Percentiles rank a stretch among this genome's conserved stretches.
These are phyloP conservation scores for Formica exsecta DNA, from an alignment of 1,140 invertebrate species.

Conservation along the genomic window DNA sequence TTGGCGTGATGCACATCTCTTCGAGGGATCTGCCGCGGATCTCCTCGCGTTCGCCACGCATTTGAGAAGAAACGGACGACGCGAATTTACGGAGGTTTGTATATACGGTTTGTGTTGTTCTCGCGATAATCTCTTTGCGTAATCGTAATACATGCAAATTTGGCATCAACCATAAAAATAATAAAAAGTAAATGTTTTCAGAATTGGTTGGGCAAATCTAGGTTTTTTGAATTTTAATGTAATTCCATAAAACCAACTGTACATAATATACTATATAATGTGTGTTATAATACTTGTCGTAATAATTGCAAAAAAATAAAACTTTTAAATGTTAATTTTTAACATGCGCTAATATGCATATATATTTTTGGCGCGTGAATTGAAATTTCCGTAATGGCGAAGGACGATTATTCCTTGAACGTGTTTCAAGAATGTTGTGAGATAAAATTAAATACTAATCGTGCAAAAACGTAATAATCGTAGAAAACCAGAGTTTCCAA, in stretches of 20 bases:
- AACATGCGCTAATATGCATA: too few relatives aligned
- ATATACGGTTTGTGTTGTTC: not conserved
- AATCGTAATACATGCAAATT: not conserved
- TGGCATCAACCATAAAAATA: not conserved
- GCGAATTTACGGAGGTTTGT: not conserved
- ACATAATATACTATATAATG: too few relatives aligned
- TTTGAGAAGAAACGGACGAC: not conserved
- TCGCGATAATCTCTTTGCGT: not conserved
- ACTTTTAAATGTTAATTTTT: too few relatives aligned
- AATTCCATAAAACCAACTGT: not conserved
- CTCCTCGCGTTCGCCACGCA: not conserved
- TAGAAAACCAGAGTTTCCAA: not conserved
- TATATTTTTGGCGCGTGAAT: too few relatives aligned
- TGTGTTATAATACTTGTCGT: too few relatives aligned
- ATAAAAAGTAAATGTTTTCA: not conserved
- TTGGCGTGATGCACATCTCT: slow-evolving; percentile 8
- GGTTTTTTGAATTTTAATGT: not conserved
- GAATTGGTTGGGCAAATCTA: not conserved
- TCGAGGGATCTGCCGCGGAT: not conserved
- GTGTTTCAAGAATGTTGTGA: not conserved
- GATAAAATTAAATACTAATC: not conserved
- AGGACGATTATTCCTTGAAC: not conserved
- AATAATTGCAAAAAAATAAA: too few relatives aligned
- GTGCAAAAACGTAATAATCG: not conserved
- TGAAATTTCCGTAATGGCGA: too few relatives aligned